These are phyloP conservation scores for Nymphalis c-album DNA, from an alignment of 2,888 invertebrate genomes.

Conservation along the genomic window DNA sequence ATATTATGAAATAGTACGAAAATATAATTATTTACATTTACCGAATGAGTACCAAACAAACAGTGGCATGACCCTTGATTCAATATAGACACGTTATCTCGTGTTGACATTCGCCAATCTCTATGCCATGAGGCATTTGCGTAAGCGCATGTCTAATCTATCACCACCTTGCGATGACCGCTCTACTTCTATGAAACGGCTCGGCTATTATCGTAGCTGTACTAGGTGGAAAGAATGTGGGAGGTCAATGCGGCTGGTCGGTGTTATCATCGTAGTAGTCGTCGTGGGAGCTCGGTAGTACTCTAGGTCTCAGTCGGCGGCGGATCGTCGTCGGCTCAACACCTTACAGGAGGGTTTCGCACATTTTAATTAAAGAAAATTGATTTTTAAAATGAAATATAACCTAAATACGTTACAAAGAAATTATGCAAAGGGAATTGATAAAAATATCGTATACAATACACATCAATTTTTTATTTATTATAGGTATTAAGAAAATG, in stretches of 20 bases:
- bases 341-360: constrained; percentile 48
- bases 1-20: constrained; percentile 12
- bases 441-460: not conserved
- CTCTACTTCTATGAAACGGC: constrained; percentile 14
- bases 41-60: constrained; percentile 46
- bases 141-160: constrained; percentile 64
- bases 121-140: constrained; percentile 69
- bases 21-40: constrained; percentile 23
- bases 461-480: no score
- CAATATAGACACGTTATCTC: constrained; percentile 63
- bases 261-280: constrained; percentile 62
- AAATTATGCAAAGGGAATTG: not conserved
- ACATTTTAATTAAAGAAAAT: constrained; percentile 20
- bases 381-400: no score
- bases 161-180: constrained; percentile 49
- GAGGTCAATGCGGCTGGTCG: constrained; percentile 50
- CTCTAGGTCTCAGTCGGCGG: constrained; percentile 64
- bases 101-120: constrained; percentile 72
- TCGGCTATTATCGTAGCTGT: constrained; percentile 1
- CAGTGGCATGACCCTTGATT: constrained; percentile 59
- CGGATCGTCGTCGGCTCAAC: constrained; percentile 71
- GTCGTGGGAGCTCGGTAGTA: constrained; percentile 60
- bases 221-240: constrained; percentile 30
- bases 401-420: not conserved
- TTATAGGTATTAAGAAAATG: no score